Conservation (phyloP, 2,797 vertebrate species). For the Rhynchonycteris naso region DNA sequence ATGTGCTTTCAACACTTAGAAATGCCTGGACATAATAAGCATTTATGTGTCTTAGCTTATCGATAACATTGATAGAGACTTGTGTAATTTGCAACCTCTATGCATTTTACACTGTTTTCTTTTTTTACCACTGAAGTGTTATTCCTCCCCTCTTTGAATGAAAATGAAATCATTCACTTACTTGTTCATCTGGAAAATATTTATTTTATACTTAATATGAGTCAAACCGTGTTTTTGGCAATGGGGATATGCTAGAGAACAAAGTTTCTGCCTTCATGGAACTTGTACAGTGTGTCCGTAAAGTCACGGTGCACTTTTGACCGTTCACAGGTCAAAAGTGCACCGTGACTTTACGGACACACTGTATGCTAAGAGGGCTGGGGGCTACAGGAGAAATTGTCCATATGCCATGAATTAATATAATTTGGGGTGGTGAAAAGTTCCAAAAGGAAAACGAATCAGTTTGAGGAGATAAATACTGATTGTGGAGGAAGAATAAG, state of each 20-base stretch:
- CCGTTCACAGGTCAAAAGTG: too few relatives aligned
- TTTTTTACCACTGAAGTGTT: neutral
- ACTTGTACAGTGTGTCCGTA: too few relatives aligned
- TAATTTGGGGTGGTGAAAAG: neutral
- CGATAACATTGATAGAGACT: neutral
- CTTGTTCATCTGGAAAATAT: neutral
- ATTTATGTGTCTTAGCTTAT: neutral
- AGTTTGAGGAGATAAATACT: conserved; percentile 2
- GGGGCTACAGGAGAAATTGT: neutral
- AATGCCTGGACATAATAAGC: neutral
- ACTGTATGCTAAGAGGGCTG: neutral
- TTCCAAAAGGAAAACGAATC: neutral
- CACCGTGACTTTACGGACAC: too few relatives aligned
- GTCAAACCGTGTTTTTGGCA: neutral
- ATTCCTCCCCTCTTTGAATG: conserved; percentile 7
- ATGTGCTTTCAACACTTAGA: neutral
- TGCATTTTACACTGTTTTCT: neutral
- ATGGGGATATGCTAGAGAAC: neutral
- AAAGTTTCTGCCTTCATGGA: neutral
- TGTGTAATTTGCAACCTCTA: neutral
- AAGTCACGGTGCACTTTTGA: too few relatives aligned
- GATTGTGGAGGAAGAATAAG: neutral
- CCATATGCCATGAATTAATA: neutral
- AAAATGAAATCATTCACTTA: conserved; percentile 20
- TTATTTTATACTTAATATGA: conserved; percentile 11